Evolutionary conservation across 2,113 vertebrate species (phyloP).

Genomic region (Rhabdornis inornatus): DNA sequence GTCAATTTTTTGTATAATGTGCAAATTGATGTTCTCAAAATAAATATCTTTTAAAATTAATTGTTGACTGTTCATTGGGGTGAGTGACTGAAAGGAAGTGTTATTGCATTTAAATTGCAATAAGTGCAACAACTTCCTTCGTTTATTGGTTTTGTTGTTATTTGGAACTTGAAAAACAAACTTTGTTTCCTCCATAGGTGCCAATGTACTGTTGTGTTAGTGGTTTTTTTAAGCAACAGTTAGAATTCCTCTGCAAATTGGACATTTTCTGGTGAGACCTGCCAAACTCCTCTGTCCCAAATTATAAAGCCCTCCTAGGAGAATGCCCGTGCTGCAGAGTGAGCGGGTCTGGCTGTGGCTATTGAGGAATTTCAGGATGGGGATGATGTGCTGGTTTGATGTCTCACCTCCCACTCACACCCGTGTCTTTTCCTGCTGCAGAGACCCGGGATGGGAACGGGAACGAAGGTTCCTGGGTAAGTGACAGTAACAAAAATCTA

Average conservation of each 20-base stretch:
- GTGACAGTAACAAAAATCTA: fast-evolving
- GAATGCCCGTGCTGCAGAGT: fast-evolving
- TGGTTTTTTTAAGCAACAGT: background rate
- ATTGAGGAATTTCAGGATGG: fast-evolving
- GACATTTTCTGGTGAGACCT: background rate
- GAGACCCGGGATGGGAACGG: fast-evolving
- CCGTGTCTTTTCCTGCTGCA: fast-evolving
- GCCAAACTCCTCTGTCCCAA: background rate
- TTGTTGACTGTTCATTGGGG: background rate
- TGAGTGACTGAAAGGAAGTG: background rate
- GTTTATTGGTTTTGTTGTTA: fast-evolving
- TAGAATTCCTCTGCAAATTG: background rate
- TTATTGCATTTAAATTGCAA: background rate
- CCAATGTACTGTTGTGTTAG: background rate
- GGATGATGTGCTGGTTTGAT: fast-evolving
- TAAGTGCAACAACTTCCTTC: background rate
- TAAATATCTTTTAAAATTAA: constrained; percentile 72
- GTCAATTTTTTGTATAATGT: constrained; percentile 67
- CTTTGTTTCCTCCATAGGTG: background rate
- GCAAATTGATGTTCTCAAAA: constrained; percentile 71
- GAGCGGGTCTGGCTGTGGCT: background rate
- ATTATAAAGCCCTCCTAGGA: fast-evolving
- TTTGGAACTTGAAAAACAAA: background rate
- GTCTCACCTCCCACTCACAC: fast-evolving
- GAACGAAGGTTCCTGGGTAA: background rate